phyloP scores from a whole-genome alignment of 2,113 vertebrate genomes.

The Dinomys branickii region DNA sequence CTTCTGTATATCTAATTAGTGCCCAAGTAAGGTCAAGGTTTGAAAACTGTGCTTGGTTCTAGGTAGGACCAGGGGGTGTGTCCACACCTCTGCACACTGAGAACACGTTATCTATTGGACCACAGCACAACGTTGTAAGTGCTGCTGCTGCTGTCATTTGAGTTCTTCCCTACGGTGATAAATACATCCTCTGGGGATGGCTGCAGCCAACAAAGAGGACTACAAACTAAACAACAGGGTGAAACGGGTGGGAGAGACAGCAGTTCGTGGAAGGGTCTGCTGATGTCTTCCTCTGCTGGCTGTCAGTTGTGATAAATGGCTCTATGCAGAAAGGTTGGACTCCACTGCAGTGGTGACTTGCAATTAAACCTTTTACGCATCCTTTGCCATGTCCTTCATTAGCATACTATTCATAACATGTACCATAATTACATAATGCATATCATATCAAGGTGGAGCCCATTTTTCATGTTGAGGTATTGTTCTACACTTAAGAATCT shows the following conservation, averaged over 20 bases:
- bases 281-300: slow-evolving; percentile 71
- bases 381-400: slow-evolving; percentile 72
- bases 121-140: slow-evolving; percentile 60
- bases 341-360: slow-evolving; percentile 82
- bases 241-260: slow-evolving; percentile 13
- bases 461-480: slow-evolving; percentile 13
- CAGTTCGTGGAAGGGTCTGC: slow-evolving; percentile 57
- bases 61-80: background rate
- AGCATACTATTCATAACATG: slow-evolving; percentile 63
- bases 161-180: slow-evolving; percentile 68
- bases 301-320: slow-evolving; percentile 87
- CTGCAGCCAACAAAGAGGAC: slow-evolving; percentile 64
- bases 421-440: slow-evolving; percentile 68
- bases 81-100: background rate
- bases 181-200: slow-evolving; percentile 73
- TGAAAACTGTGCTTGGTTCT: background rate
- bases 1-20: background rate
- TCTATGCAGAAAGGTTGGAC: slow-evolving; percentile 82
- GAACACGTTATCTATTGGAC: slow-evolving; percentile 76
- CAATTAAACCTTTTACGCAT: slow-evolving; percentile 81
- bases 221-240: slow-evolving; percentile 70
- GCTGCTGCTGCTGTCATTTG: slow-evolving; percentile 74
- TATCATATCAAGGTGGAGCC: background rate
- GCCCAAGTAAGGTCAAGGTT: background rate
- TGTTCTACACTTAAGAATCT: background rate